These are phyloP conservation scores for Laticauda laticaudata DNA, from an alignment of 2,113 vertebrate species.

Conservation along the genomic window DNA sequence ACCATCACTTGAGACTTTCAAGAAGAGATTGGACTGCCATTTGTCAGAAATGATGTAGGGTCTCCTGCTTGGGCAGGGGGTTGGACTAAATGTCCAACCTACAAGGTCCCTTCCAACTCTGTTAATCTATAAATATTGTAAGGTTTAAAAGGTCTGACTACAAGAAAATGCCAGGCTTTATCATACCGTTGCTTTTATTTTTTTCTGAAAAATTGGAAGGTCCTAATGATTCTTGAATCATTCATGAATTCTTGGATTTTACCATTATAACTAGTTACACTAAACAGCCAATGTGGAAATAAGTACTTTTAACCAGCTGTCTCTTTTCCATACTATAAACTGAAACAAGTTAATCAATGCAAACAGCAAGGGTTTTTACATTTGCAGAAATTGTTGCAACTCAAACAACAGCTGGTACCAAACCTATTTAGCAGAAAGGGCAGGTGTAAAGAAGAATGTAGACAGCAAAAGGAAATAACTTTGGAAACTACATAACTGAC, in stretches of 20 bases:
- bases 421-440: neutral
- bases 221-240: neutral
- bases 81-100: no score
- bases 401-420: neutral
- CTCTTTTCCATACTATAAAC: neutral
- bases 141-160: no score
- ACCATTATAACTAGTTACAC: neutral
- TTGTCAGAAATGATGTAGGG: no score
- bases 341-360: neutral
- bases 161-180: neutral
- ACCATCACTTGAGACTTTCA: no score
- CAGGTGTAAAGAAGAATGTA: neutral
- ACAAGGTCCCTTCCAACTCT: no score
- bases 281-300: neutral
- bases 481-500: neutral
- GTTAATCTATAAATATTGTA: no score
- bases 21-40: no score
- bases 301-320: neutral
- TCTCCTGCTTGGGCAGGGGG: no score
- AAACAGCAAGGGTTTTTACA: neutral
- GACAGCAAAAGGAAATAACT: neutral
- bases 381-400: constrained; percentile 1
- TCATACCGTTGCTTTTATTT: neutral
- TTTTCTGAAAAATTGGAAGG: neutral
- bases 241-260: neutral